phyloP scores from a whole-genome alignment of 2,113 vertebrate species.

The Pseudopipra pipra region DNA sequence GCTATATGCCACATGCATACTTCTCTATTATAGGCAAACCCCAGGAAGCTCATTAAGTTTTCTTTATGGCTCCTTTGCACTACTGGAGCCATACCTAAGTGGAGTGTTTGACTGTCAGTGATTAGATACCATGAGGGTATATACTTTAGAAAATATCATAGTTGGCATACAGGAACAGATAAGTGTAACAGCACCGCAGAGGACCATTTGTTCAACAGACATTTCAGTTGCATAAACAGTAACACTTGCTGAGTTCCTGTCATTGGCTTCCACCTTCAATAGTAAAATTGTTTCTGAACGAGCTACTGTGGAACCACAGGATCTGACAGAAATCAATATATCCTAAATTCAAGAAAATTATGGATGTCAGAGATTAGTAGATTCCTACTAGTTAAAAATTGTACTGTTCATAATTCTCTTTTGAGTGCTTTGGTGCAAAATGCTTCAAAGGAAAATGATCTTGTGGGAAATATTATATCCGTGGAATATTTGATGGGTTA shows the following conservation, averaged over 20 bases:
- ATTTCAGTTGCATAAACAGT: slow-evolving; percentile 14
- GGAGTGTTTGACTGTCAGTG: slow-evolving; percentile 10
- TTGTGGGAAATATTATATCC: not conserved
- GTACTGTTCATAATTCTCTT: not conserved
- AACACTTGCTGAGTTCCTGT: not conserved
- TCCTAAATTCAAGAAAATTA: not conserved
- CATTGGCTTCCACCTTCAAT: not conserved
- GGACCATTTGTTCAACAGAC: not conserved
- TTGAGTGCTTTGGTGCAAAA: not conserved
- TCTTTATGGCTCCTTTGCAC: slow-evolving; percentile 25
- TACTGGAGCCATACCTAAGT: slow-evolving; percentile 40
- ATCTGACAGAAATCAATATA: not conserved
- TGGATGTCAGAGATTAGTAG: not conserved
- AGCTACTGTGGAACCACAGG: not conserved
- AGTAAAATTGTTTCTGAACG: not conserved
- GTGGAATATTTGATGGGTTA: not conserved
- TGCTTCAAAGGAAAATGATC: not conserved
- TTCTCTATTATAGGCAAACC: slow-evolving; percentile 15
- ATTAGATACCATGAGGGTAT: not conserved
- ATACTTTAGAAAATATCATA: slow-evolving; percentile 15
- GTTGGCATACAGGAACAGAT: not conserved
- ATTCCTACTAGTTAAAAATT: not conserved
- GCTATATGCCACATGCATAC: not conserved
- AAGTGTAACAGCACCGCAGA: slow-evolving; percentile 2
- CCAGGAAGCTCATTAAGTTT: slow-evolving; percentile 50